phyloP scores from a whole-genome alignment of 2,113 vertebrate species.

The Ia io region DNA sequence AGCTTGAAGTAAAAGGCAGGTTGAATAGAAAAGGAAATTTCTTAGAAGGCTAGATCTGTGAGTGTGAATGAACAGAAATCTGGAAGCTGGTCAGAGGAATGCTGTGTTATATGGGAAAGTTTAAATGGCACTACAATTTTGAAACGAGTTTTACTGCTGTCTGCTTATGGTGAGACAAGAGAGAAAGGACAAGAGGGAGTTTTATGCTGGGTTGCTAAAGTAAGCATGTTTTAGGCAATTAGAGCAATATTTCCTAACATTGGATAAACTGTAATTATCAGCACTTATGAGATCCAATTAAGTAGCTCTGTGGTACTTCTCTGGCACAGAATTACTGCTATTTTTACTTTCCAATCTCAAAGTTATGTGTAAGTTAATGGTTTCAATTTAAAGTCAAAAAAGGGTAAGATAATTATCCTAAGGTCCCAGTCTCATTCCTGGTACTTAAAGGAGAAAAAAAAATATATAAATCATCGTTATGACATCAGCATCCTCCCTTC shows the following conservation, averaged over 20 bases:
- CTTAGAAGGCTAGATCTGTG: neutral
- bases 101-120: neutral
- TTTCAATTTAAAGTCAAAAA: neutral
- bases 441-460: neutral
- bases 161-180: neutral
- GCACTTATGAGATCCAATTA: neutral
- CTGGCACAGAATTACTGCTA: neutral
- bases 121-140: neutral
- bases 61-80: neutral
- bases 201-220: neutral
- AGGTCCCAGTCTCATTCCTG: neutral
- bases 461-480: neutral
- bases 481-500: neutral
- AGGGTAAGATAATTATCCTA: neutral
- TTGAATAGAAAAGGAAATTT: neutral
- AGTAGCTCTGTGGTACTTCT: neutral
- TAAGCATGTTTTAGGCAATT: conserved; percentile 22
- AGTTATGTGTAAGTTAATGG: neutral
- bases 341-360: conserved; percentile 1
- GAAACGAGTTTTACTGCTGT: neutral
- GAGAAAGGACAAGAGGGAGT: neutral
- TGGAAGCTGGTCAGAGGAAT: neutral
- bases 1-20: neutral
- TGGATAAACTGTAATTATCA: conserved; percentile 9
- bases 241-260: neutral